Base-by-base conservation (phyloP, 2,797 vertebrate species). In the Potorous gilbertii region DNA sequence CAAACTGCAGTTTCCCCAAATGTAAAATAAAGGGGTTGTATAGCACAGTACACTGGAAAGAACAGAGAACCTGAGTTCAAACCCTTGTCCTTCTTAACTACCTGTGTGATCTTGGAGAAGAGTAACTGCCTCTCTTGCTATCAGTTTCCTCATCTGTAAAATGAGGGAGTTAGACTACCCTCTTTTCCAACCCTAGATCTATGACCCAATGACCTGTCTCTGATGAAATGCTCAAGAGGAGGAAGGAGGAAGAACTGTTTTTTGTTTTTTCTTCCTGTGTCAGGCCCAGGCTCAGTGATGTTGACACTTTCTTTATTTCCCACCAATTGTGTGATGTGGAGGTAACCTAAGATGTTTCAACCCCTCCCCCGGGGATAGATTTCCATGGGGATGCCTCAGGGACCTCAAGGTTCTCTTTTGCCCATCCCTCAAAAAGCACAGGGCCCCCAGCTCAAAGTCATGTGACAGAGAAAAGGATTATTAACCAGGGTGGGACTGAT, bases 361-460 rank as follows among this genome's bases (percentile, higher is more conserved):
- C 34, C 31, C 13, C 66, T 1, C 1, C 18, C 2, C 34, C 94
- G 10, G 24, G 0, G 8, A 8, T 16, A 90, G 50, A 55, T 95
- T 55, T 92, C 91, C 81, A 6, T 34, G 91, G 90, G 52, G 40
- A 29, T 21, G 1, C 66, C 27, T 5, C 40, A 87, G 9, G 34
- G 90, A 62, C 89, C 59, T 94, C 50, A 24, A 50, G 31, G 50
- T 93, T 54, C 66, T 87, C 40, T 87, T 87, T 0, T 1, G 55
- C 12, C 92, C 74, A 81, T 66, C 91, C 54, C 34, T 93, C 57
- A n/a, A 52, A 91, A 92, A 90, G 89, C 93, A 95, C 50, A 2
- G 91, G 81, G 55, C 54, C 87, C 92, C 92, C 93, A 40, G 50
- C 66, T 27, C 54, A 62, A 74, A 95, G 92, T 90, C 95, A 91